Conservation (phyloP, 2,888 invertebrate genomes). For the Dryomyza anilis region DNA sequence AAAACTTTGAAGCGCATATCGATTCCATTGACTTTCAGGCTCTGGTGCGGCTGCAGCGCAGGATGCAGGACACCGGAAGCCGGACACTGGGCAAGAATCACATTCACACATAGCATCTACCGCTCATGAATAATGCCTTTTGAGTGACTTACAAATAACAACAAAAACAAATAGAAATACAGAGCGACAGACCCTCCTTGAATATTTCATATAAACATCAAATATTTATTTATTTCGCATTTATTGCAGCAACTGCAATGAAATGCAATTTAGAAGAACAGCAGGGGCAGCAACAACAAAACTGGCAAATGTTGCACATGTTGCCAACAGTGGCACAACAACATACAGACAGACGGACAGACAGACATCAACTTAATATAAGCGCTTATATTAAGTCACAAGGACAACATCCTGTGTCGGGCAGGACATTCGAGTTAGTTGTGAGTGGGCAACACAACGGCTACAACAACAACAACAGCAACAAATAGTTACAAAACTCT, state of each 20-base stretch:
- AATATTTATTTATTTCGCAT: too few relatives aligned
- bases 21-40: not conserved
- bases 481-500: not conserved
- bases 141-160: too few relatives aligned
- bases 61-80: too few relatives aligned
- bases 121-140: too few relatives aligned
- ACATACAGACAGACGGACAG: too few relatives aligned
- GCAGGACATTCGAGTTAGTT: not conserved
- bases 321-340: slow-evolving; percentile 6
- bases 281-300: too few relatives aligned
- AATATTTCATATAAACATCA: too few relatives aligned
- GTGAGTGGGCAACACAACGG: not conserved
- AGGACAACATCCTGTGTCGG: not conserved
- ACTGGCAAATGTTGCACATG: too few relatives aligned
- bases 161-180: too few relatives aligned
- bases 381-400: slow-evolving; percentile 15
- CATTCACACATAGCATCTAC: not conserved
- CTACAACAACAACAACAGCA: not conserved
- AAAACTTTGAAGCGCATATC: not conserved
- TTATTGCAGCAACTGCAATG: not conserved
- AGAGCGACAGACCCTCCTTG: too few relatives aligned
- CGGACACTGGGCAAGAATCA: too few relatives aligned
- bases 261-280: not conserved
- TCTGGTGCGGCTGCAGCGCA: not conserved
- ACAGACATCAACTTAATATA: slow-evolving; percentile 13